These are phyloP conservation scores for Xenopus petersii DNA, from an alignment of 2,797 vertebrate genomes.

Conservation along the genomic window DNA sequence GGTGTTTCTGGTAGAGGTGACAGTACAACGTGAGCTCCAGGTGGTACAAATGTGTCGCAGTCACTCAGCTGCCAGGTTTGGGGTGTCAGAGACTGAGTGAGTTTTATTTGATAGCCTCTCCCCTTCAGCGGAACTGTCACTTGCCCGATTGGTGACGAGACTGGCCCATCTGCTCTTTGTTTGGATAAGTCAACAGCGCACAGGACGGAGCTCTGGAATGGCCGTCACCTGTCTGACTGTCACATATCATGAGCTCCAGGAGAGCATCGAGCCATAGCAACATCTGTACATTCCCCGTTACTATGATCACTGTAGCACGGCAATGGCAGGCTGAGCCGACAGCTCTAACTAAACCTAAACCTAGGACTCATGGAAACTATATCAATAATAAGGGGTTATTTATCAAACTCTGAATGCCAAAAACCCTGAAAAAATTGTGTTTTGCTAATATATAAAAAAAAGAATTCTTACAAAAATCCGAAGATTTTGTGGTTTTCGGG, in stretches of 20 bases:
- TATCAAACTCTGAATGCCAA: too few species aligned
- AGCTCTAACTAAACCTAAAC: too few species aligned
- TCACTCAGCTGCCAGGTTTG: constrained; percentile 58
- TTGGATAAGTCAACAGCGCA: neutral
- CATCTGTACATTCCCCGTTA: constrained; percentile 12
- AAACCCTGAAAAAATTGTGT: too few species aligned
- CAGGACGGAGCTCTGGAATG: neutral
- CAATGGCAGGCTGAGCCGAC: too few species aligned
- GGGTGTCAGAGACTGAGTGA: constrained; percentile 51
- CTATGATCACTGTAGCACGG: too few species aligned
- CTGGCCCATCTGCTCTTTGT: constrained; percentile 60
- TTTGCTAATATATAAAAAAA: too few species aligned
- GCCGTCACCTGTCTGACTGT: constrained; percentile 26
- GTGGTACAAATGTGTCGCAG: constrained; percentile 43
- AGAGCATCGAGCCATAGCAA: constrained; percentile 3
- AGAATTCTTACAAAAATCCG: too few species aligned
- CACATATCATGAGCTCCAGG: neutral
- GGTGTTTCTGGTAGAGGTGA: neutral
- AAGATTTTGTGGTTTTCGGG: too few species aligned
- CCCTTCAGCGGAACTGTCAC: constrained; percentile 51
- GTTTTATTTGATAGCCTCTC: constrained; percentile 51
- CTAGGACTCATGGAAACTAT: too few species aligned
- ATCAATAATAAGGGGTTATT: too few species aligned
- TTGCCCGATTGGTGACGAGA: constrained; percentile 47
- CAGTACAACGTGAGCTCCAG: constrained; percentile 46